Conservation (phyloP, 2,797 vertebrate genomes). For the Propithecus perrieri region DNA sequence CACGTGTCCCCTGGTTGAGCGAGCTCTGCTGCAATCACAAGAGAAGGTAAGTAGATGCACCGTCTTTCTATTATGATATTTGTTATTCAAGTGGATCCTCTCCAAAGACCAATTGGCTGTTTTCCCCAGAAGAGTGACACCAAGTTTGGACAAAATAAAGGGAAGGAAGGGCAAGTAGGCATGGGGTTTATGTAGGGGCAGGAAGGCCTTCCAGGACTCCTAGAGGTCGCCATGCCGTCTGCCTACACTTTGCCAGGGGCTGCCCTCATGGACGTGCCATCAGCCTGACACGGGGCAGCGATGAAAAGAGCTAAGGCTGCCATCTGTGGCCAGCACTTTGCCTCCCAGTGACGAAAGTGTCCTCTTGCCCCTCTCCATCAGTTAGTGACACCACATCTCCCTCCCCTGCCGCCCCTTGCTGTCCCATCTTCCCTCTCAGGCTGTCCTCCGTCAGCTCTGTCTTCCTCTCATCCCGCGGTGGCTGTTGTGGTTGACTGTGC, state of each 20-base stretch:
- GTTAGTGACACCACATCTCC: neutral
- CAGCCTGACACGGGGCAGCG: neutral
- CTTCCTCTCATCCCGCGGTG: neutral
- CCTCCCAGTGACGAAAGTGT: neutral
- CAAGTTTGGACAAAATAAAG: neutral
- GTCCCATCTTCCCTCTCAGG: neutral
- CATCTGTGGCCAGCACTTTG: rapidly evolving
- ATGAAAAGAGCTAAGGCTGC: neutral
- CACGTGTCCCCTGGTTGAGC: rapidly evolving
- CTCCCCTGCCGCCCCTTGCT: rapidly evolving
- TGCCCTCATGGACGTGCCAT: neutral
- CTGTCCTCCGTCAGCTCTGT: neutral
- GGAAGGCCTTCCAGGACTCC: neutral
- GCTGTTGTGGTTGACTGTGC: neutral
- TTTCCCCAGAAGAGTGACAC: neutral
- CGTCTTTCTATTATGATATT: neutral
- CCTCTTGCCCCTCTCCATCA: neutral
- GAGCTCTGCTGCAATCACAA: neutral
- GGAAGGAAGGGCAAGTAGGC: neutral
- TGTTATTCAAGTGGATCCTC: neutral
- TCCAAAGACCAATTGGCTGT: neutral
- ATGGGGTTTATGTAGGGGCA: rapidly evolving
- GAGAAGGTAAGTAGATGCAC: neutral
- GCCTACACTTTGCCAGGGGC: neutral
- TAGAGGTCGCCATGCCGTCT: rapidly evolving